A percentile compares a stretch with the other conserved stretches of the same genome.
Conservation (phyloP, 2,888 invertebrate species). For the Cabera pusaria region DNA sequence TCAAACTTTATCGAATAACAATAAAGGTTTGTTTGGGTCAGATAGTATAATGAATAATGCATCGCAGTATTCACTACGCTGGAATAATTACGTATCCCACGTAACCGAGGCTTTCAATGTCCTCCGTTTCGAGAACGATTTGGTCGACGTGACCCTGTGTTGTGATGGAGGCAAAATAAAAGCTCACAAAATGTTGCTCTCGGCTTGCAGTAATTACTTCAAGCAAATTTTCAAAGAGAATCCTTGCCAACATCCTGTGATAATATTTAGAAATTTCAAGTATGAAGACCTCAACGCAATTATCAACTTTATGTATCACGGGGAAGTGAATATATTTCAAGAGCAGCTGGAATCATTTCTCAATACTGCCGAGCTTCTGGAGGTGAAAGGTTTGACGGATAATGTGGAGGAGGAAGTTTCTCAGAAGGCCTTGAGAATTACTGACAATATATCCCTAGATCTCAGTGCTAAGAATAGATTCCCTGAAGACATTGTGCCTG, state of each 20-base stretch:
- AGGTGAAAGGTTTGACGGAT: slow-evolving; percentile 90
- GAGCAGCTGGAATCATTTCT: slow-evolving; percentile 90
- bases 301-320: slow-evolving; percentile 92
- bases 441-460: slow-evolving; percentile 67
- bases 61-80: slow-evolving; percentile 92
- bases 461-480: slow-evolving; percentile 67
- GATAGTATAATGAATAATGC: slow-evolving; percentile 78
- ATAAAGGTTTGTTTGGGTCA: slow-evolving; percentile 2
- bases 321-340: slow-evolving; percentile 92
- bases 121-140: slow-evolving; percentile 86
- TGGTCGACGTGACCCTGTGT: slow-evolving; percentile 93
- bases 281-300: slow-evolving; percentile 90
- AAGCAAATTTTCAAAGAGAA: slow-evolving; percentile 88
- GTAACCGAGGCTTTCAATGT: slow-evolving; percentile 92
- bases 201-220: slow-evolving; percentile 93
- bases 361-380: slow-evolving; percentile 89
- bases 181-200: slow-evolving; percentile 93
- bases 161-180: slow-evolving; percentile 93
- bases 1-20: too few species aligned
- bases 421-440: slow-evolving; percentile 56
- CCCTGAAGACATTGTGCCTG: slow-evolving; percentile 55
- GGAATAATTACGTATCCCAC: slow-evolving; percentile 93
- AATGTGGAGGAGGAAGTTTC: slow-evolving; percentile 73
- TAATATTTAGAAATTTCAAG: slow-evolving; percentile 91
- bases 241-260: slow-evolving; percentile 91